phyloP scores from a whole-genome alignment of 2,113 vertebrate species.

The Rhegmatorhina hoffmannsi region DNA sequence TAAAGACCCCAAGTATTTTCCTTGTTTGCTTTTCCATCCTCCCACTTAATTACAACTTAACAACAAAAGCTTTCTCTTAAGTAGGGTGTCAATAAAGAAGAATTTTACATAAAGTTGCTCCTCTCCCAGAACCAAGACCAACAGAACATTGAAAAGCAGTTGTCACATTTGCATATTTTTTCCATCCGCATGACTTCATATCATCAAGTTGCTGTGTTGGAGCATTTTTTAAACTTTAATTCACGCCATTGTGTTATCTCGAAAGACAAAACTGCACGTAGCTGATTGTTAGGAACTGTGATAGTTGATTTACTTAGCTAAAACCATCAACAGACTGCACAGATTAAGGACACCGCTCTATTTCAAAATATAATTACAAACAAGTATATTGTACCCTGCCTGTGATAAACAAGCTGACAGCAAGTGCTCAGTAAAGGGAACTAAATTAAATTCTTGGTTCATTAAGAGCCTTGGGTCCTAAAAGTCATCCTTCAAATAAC shows the following conservation, averaged over 20 bases:
- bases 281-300: background rate
- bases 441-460: background rate
- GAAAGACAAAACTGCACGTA: background rate
- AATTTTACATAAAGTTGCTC: background rate
- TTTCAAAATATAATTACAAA: background rate
- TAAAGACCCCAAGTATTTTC: background rate
- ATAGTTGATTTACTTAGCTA: background rate
- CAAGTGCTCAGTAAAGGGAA: background rate
- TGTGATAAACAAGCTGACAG: background rate
- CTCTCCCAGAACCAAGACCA: background rate
- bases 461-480: background rate
- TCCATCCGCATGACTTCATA: background rate
- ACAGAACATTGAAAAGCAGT: background rate
- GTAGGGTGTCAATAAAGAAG: background rate
- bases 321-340: background rate
- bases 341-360: background rate
- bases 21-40: background rate
- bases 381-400: background rate
- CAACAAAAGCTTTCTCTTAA: background rate
- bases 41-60: background rate
- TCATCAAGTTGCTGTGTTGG: background rate
- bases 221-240: background rate
- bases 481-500: background rate
- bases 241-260: background rate
- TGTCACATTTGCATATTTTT: background rate